phyloP scores from a whole-genome alignment of 2,888 invertebrate species.

The Andrena minutula region DNA sequence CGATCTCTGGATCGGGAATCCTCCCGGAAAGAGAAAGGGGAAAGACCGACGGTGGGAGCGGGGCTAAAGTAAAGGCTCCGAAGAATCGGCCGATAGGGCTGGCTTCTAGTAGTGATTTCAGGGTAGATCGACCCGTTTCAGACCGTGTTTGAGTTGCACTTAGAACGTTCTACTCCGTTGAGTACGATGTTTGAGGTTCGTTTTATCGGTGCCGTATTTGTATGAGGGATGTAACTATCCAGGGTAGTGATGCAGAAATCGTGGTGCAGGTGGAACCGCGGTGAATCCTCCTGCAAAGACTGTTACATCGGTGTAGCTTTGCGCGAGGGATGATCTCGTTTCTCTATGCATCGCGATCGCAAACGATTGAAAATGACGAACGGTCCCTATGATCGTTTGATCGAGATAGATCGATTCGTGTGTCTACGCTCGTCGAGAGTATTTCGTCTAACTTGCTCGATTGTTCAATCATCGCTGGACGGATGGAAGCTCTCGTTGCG shows the following conservation, averaged over 20 bases:
- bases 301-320: too few relatives aligned
- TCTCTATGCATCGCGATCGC: too few relatives aligned
- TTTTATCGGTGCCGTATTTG: slow-evolving; percentile 23
- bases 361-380: too few relatives aligned
- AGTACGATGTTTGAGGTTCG: slow-evolving; percentile 23
- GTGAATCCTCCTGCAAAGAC: not conserved
- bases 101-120: slow-evolving; percentile 4
- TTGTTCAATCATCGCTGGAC: slow-evolving; percentile 19
- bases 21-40: not conserved
- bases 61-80: not conserved
- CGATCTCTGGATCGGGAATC: not conserved
- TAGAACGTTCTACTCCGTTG: slow-evolving; percentile 15
- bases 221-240: slow-evolving; percentile 31
- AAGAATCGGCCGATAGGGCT: not conserved
- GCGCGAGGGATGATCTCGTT: too few relatives aligned
- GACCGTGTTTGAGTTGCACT: slow-evolving; percentile 36
- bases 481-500: not conserved
- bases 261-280: not conserved
- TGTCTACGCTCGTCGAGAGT: not conserved
- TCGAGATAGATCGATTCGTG: not conserved
- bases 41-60: slow-evolving; percentile 52
- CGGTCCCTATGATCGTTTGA: not conserved
- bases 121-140: slow-evolving; percentile 14
- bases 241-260: not conserved
- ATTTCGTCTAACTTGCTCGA: slow-evolving; percentile 3